phyloP scores from a whole-genome alignment of 2,797 vertebrate genomes.

The Tamandua tetradactyla region DNA sequence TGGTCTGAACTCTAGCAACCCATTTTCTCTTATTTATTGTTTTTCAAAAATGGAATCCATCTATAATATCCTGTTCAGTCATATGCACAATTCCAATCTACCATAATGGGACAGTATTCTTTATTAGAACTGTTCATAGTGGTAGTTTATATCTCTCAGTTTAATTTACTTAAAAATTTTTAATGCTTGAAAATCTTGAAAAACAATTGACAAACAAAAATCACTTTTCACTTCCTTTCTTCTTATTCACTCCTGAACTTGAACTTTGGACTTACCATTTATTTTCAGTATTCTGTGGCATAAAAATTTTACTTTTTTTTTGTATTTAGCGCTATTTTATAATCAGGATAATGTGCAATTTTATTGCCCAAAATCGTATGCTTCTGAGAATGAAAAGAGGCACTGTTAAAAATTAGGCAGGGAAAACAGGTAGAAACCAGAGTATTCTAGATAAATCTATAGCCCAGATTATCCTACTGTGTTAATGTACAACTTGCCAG shows the following conservation, averaged over 20 bases:
- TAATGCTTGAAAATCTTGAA: not conserved
- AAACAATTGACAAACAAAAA: not conserved
- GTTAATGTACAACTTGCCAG: not conserved
- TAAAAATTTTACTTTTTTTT: not conserved
- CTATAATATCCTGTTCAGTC: not conserved
- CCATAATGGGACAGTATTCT: not conserved
- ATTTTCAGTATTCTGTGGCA: not conserved
- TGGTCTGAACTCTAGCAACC: not conserved
- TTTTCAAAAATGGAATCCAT: not conserved
- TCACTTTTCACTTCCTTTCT: not conserved
- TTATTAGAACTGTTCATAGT: not conserved
- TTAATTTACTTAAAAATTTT: not conserved
- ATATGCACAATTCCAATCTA: not conserved
- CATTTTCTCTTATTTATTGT: not conserved
- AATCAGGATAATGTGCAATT: not conserved
- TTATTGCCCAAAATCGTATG: not conserved
- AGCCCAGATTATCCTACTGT: not conserved
- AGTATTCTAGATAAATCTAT: not conserved
- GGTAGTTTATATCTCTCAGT: not conserved
- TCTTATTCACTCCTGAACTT: not conserved
- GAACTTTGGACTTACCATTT: not conserved
- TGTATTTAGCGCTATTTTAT: not conserved
- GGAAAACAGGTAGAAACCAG: not conserved
- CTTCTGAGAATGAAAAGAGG: not conserved
- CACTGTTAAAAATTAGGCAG: not conserved